Percentiles rank a stretch among this genome's conserved stretches.
phyloP scores from a whole-genome alignment of 53 echinoderm and acorn worm genomes.

The Hippasteria phrygiana region DNA sequence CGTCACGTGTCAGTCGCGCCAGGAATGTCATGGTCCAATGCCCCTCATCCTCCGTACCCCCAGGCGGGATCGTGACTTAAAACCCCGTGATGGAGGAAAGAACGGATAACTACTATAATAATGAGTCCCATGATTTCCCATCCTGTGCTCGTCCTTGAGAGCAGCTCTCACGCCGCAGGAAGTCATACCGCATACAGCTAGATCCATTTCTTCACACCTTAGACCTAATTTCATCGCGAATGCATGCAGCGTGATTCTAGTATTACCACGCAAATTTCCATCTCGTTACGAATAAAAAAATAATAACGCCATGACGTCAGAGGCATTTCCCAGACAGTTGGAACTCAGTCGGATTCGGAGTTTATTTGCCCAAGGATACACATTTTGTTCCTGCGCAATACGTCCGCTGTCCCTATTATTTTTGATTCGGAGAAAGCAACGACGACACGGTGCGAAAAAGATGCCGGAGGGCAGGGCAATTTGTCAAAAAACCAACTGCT shows the following conservation, averaged over 20 bases:
- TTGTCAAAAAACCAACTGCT: slow-evolving; percentile 34
- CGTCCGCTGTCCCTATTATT: slow-evolving; percentile 32
- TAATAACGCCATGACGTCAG: neutral
- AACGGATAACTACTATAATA: neutral
- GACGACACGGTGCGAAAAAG: slow-evolving; percentile 23
- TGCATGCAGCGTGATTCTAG: neutral
- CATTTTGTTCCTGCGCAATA: neutral
- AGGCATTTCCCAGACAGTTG: neutral
- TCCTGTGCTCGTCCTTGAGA: slow-evolving; percentile 9
- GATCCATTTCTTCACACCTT: slow-evolving; percentile 5
- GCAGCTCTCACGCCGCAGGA: neutral
- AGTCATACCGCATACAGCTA: neutral
- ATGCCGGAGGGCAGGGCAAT: slow-evolving; percentile 37
- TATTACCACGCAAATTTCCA: neutral
- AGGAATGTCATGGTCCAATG: slow-evolving; percentile 51
- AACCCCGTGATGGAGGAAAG: neutral
- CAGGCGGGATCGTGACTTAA: slow-evolving; percentile 25
- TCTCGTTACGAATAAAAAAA: neutral
- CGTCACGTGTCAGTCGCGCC: slow-evolving; percentile 35
- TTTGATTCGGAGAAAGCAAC: neutral
- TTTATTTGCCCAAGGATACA: neutral
- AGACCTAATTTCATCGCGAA: neutral
- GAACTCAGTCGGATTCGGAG: neutral
- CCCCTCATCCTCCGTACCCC: neutral
- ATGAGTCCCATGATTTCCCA: neutral